A percentile compares a stretch with the other conserved stretches of the same genome.
These are phyloP conservation scores for zebrafish (Danio rerio) DNA, from an alignment of 2,113 vertebrate genomes.

Conservation along the genomic window DNA sequence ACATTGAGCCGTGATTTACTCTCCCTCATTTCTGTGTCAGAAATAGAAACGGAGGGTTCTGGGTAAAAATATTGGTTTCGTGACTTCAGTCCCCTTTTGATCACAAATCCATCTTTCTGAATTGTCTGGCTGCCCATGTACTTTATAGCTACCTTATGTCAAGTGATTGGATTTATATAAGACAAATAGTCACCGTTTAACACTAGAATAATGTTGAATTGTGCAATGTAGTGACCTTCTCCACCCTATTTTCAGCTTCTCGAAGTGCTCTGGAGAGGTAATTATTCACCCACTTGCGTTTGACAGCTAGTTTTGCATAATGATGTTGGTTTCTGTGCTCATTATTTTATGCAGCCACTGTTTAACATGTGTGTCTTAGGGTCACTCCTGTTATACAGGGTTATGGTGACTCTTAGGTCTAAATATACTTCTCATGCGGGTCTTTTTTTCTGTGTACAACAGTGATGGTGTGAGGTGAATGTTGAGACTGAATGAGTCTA, in stretches of 20 bases:
- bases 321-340: neutral
- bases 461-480: too few species aligned
- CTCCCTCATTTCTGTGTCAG: neutral
- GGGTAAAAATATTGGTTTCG: neutral
- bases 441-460: too few species aligned
- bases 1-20: neutral
- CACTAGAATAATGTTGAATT: conserved; percentile 27
- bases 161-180: conserved; percentile 20
- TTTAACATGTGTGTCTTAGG: neutral
- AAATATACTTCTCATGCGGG: neutral
- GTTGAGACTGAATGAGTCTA: too few species aligned
- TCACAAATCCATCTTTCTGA: conserved; percentile 42
- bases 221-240: neutral
- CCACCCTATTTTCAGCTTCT: neutral
- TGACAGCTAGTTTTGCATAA: neutral
- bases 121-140: conserved; percentile 33
- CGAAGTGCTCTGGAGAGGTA: neutral
- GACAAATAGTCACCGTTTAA: conserved; percentile 8
- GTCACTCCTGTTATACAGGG: neutral
- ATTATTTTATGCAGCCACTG: neutral
- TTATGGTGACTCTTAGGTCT: neutral
- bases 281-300: neutral
- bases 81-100: conserved; percentile 19
- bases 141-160: conserved; percentile 32
- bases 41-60: conserved; percentile 33